Evolutionary conservation across 2,888 invertebrate genomes (phyloP).

Genomic region (Cryptus armator): DNA sequence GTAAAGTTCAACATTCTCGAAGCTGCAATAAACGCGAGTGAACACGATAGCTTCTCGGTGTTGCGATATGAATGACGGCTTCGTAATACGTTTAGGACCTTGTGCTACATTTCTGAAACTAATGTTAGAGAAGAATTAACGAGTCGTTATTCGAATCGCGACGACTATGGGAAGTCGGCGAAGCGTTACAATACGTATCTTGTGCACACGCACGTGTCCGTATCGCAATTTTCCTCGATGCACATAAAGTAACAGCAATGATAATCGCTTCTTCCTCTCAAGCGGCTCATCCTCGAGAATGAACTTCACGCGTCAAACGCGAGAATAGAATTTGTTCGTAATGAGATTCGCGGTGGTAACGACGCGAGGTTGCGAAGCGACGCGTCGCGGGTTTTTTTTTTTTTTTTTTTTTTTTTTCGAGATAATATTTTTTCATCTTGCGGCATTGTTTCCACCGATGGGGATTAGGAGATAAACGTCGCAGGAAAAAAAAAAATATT

Average conservation of each 20-base stretch:
- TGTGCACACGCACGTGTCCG: background rate
- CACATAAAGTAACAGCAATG: background rate
- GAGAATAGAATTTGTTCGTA: conserved; percentile 3
- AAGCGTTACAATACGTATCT: background rate
- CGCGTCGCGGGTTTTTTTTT: background rate
- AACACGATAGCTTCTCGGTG: conserved; percentile 9
- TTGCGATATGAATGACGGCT: conserved; percentile 17
- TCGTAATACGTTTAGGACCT: conserved; percentile 30
- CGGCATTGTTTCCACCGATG: background rate
- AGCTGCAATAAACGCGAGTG: background rate
- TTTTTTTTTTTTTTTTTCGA: background rate
- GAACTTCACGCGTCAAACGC: background rate
- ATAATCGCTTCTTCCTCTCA: conserved; percentile 23
- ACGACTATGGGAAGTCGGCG: conserved; percentile 14
- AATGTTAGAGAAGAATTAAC: conserved; percentile 32
- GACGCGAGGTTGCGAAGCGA: background rate
- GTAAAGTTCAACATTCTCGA: conserved; percentile 9
- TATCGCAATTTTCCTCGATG: background rate
- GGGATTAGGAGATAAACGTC: background rate
- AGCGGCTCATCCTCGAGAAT: conserved; percentile 12
- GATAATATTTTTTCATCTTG: background rate
- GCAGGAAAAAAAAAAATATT: background rate
- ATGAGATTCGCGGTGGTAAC: background rate
- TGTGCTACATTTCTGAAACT: conserved; percentile 41
- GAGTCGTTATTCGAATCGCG: conserved; percentile 17